These are phyloP conservation scores for Rhingia campestris DNA, from an alignment of 2,888 invertebrate species.

Conservation along the genomic window DNA sequence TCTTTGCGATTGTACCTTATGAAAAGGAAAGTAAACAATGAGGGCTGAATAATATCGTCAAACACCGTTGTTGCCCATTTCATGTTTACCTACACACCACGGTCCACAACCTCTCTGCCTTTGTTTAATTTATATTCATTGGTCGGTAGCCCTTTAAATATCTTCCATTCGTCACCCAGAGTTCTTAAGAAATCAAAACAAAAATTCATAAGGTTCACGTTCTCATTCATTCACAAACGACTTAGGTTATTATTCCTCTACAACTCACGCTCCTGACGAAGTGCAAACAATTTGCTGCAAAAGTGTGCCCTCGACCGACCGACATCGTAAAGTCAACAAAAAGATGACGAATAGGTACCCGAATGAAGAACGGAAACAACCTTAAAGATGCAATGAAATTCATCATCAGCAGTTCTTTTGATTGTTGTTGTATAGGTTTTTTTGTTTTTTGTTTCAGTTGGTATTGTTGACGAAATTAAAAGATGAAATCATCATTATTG, in stretches of 20 bases:
- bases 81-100: neutral
- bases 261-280: constrained; percentile 55
- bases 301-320: constrained; percentile 62
- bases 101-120: constrained; percentile 46
- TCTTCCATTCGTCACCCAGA: constrained; percentile 28
- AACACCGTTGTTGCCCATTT: too few relatives aligned
- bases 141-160: constrained; percentile 23
- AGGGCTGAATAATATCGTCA: too few relatives aligned
- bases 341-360: constrained; percentile 22
- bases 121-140: constrained; percentile 15
- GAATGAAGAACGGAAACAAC: constrained; percentile 51
- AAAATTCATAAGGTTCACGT: constrained; percentile 22
- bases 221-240: constrained; percentile 38
- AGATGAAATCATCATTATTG: constrained; percentile 65
- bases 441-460: constrained; percentile 13
- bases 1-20: too few relatives aligned
- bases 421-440: constrained; percentile 9
- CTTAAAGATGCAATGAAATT: constrained; percentile 64
- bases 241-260: constrained; percentile 16
- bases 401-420: constrained; percentile 54
- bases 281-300: constrained; percentile 46
- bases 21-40: too few relatives aligned
- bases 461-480: constrained; percentile 56
- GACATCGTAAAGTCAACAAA: constrained; percentile 62
- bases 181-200: constrained; percentile 33